These are phyloP conservation scores for Pseudotriccus pelzelni DNA, from an alignment of 2,797 vertebrate species.

Conservation along the genomic window DNA sequence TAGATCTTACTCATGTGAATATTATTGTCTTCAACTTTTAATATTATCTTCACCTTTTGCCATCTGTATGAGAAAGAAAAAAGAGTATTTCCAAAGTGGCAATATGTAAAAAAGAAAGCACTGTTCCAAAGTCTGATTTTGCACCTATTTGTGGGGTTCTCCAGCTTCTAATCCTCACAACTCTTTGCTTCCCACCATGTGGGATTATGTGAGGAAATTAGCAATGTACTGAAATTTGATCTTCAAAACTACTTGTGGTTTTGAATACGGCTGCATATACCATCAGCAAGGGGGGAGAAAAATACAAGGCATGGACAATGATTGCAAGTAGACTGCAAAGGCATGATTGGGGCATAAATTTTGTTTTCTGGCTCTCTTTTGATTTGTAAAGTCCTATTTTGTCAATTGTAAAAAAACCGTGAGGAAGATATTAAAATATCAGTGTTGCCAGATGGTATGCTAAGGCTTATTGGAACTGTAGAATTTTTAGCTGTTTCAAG, in stretches of 20 bases:
- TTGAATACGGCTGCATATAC: neutral
- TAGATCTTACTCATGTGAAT: neutral
- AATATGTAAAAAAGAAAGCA: neutral
- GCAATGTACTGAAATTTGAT: neutral
- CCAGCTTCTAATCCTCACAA: neutral
- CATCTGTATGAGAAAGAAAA: neutral
- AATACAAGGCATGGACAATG: neutral
- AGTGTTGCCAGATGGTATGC: neutral
- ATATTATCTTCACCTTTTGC: neutral
- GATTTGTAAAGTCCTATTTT: neutral
- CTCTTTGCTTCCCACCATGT: neutral
- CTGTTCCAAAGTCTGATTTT: neutral
- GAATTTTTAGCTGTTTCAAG: neutral
- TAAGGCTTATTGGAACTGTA: neutral
- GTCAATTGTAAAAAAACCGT: neutral
- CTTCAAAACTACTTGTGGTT: neutral
- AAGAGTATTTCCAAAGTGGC: neutral
- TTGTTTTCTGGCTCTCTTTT: neutral
- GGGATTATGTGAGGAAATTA: neutral
- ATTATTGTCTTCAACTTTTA: neutral
- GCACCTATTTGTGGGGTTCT: neutral
- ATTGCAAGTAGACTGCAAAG: neutral
- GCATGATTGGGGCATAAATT: neutral
- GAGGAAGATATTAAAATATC: neutral
- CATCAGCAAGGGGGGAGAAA: neutral